A percentile compares a stretch with the other conserved stretches of the same genome.
These are phyloP conservation scores for Cataglyphis cursor DNA, from an alignment of 2,888 invertebrate genomes.

Conservation along the genomic window DNA sequence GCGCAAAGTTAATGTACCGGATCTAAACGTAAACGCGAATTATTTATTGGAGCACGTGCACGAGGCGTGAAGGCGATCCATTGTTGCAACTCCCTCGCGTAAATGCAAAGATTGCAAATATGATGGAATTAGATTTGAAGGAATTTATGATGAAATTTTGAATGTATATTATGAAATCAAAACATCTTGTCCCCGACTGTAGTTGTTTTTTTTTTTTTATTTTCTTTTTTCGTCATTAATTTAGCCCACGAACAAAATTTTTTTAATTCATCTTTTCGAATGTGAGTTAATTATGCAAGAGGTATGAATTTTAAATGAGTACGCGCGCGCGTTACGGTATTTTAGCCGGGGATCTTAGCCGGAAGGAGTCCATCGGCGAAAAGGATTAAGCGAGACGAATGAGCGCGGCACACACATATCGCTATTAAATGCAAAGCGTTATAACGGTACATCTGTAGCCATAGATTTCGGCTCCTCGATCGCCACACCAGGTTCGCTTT, in stretches of 20 bases:
- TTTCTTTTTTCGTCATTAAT: neutral
- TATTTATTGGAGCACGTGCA: conserved; percentile 49
- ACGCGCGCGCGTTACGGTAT: neutral
- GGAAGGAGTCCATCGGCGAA: conserved; percentile 34
- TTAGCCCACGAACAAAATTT: neutral
- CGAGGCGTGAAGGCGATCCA: neutral
- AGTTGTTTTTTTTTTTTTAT: neutral
- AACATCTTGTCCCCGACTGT: neutral
- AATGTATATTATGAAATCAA: neutral
- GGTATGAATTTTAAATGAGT: conserved; percentile 15
- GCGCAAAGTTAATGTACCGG: conserved; percentile 69
- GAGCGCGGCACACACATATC: conserved; percentile 39
- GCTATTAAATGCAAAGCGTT: conserved; percentile 55
- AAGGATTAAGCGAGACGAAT: conserved; percentile 47
- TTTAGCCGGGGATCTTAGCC: conserved; percentile 26
- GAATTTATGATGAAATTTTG: neutral
- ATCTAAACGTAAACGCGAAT: conserved; percentile 34
- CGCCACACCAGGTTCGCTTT: conserved; percentile 25
- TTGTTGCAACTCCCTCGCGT: conserved; percentile 13
- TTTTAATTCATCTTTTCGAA: neutral
- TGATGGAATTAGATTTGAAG: neutral
- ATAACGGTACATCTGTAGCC: conserved; percentile 49
- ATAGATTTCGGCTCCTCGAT: conserved; percentile 59
- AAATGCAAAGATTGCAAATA: conserved; percentile 9
- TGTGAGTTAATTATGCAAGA: conserved; percentile 1